These are phyloP conservation scores for Gisinianus flammeolus DNA, from an alignment of 2,888 invertebrate species.

Conservation along the genomic window DNA sequence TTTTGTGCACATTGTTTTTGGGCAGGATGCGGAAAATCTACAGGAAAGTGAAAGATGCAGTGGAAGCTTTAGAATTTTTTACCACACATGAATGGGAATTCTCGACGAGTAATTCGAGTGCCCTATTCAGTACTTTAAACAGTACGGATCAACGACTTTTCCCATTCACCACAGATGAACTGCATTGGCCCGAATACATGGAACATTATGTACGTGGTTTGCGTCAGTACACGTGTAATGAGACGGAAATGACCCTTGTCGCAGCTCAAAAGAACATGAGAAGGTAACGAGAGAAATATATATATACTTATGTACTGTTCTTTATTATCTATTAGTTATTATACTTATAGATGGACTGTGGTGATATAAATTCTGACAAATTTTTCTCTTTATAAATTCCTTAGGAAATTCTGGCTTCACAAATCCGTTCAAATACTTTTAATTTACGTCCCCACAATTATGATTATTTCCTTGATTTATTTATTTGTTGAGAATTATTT, in stretches of 20 bases:
- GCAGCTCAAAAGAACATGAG: constrained; percentile 1
- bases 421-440: not conserved
- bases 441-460: not conserved
- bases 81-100: constrained; percentile 14
- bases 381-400: not conserved
- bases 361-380: not conserved
- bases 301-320: not conserved
- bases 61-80: not conserved
- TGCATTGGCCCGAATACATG: constrained; percentile 11
- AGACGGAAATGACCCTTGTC: not conserved
- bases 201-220: constrained; percentile 16
- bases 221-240: constrained; percentile 5
- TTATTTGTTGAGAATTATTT: not conserved
- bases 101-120: not conserved
- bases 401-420: not conserved
- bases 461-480: not conserved
- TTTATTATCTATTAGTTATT: not conserved
- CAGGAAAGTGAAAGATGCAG: constrained; percentile 9
- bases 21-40: not conserved
- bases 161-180: constrained; percentile 2
- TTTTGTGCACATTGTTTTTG: not conserved
- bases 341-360: no score
- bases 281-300: not conserved
- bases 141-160: constrained; percentile 10
- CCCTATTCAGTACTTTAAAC: not conserved